Conservation (phyloP, 2,113 vertebrate genomes). For the Sarotherodon lohbergeri region DNA sequence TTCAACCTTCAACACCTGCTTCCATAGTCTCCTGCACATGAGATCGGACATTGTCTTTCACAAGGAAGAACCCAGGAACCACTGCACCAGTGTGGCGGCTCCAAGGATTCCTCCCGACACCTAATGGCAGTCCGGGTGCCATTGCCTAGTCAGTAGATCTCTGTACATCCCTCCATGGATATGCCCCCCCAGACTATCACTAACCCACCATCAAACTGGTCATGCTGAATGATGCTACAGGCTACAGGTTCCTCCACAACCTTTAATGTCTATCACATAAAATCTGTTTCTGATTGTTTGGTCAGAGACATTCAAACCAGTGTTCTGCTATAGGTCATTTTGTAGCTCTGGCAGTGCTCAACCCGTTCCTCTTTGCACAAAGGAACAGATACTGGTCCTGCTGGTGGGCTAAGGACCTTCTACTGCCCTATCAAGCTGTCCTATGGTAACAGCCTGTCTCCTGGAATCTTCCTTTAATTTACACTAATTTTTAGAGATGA, state of each 20-base stretch:
- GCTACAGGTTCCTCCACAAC: too few relatives aligned
- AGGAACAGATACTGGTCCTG: neutral
- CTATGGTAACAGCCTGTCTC: neutral
- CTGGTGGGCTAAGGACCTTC: neutral
- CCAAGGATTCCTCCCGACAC: neutral
- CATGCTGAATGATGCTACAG: too few relatives aligned
- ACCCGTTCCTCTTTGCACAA: neutral
- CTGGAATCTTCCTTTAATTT: too few relatives aligned
- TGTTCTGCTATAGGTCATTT: neutral
- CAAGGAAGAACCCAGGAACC: neutral
- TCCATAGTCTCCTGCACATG: neutral
- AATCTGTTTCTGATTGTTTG: neutral
- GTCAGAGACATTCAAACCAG: neutral
- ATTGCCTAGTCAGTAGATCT: neutral
- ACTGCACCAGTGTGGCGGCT: neutral
- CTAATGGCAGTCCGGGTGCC: neutral
- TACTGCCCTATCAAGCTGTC: neutral
- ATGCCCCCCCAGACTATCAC: neutral
- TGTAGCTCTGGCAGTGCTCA: neutral
- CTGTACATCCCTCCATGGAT: neutral
- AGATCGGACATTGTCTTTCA: neutral
- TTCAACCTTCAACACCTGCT: neutral
- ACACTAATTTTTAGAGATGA: too few relatives aligned
- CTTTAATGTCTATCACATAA: too few relatives aligned
- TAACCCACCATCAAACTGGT: too few relatives aligned